phyloP scores from a whole-genome alignment of 2,888 invertebrate species.

The Leptopterna dolabrata region DNA sequence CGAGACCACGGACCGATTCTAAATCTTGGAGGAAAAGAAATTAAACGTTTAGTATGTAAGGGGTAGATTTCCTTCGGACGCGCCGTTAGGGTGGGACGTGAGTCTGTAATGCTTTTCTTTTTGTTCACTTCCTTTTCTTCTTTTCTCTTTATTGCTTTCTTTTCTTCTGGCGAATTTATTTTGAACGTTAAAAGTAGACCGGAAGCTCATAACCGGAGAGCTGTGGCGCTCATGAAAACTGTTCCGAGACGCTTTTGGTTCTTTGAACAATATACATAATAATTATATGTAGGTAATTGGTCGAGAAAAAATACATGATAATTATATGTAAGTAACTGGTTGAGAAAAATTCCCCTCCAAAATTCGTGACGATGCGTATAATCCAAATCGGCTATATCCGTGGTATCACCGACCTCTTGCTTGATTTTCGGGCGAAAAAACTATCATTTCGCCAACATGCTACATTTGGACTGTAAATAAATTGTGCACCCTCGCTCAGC shows the following conservation, averaged over 20 bases:
- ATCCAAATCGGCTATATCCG: too few relatives aligned
- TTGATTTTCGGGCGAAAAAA: too few relatives aligned
- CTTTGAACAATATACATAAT: too few relatives aligned
- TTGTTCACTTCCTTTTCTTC: slow-evolving; percentile 8
- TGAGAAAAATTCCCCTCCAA: too few relatives aligned
- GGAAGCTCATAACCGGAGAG: neutral
- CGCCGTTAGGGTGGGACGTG: slow-evolving; percentile 45
- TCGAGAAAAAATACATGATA: too few relatives aligned
- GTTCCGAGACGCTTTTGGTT: neutral
- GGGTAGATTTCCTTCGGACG: slow-evolving; percentile 49
- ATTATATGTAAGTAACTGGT: too few relatives aligned
- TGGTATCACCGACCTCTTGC: too few relatives aligned
- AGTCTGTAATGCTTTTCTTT: slow-evolving; percentile 51
- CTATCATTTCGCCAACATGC: too few relatives aligned
- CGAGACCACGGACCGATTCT: slow-evolving; percentile 50
- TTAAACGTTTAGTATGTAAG: slow-evolving; percentile 58
- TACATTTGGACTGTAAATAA: too few relatives aligned
- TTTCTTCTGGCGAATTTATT: slow-evolving; percentile 24
- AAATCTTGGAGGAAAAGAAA: slow-evolving; percentile 54
- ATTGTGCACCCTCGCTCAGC: too few relatives aligned
- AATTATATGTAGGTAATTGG: too few relatives aligned
- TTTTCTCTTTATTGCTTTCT: slow-evolving; percentile 5
- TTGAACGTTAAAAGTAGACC: neutral
- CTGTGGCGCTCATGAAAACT: neutral
- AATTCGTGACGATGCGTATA: too few relatives aligned